A percentile compares a stretch with the other conserved stretches of the same genome.
These are phyloP conservation scores for Enteromius argenteus DNA, from an alignment of 2,797 vertebrate genomes.

Conservation along the genomic window DNA sequence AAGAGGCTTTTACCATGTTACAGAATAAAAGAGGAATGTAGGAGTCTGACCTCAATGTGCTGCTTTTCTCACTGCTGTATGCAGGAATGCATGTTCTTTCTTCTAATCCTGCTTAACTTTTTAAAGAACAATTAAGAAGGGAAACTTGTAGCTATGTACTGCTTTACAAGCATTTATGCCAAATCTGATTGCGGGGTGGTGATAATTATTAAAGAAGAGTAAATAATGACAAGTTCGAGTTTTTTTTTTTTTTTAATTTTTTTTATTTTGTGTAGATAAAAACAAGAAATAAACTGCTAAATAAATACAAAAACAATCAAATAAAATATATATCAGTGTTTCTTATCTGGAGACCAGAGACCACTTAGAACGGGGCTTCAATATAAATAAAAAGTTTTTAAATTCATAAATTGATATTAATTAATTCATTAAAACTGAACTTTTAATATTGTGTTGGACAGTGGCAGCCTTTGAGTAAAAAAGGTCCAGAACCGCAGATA, in stretches of 20 bases:
- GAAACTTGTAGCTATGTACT: background rate
- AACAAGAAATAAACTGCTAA: background rate
- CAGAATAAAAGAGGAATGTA: background rate
- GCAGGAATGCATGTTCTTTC: constrained; percentile 19
- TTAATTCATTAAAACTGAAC: background rate
- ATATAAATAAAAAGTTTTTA: no score
- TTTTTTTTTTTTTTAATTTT: background rate
- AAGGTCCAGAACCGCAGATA: no score
- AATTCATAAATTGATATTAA: no score
- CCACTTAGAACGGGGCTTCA: background rate
- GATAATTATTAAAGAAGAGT: background rate
- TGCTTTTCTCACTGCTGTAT: constrained; percentile 6
- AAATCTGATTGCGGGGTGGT: background rate
- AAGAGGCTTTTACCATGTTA: constrained; percentile 28
- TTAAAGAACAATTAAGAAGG: constrained; percentile 4
- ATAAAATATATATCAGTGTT: background rate
- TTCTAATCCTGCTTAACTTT: constrained; percentile 26
- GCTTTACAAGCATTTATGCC: constrained; percentile 8
- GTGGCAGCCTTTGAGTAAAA: no score
- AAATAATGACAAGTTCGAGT: background rate
- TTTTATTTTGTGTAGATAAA: background rate
- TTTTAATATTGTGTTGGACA: no score
- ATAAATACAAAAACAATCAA: background rate
- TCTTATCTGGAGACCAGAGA: background rate
- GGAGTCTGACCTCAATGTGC: constrained; percentile 8